Base-by-base conservation (phyloP, 2,113 vertebrate species). In the Gulo gulo region DNA sequence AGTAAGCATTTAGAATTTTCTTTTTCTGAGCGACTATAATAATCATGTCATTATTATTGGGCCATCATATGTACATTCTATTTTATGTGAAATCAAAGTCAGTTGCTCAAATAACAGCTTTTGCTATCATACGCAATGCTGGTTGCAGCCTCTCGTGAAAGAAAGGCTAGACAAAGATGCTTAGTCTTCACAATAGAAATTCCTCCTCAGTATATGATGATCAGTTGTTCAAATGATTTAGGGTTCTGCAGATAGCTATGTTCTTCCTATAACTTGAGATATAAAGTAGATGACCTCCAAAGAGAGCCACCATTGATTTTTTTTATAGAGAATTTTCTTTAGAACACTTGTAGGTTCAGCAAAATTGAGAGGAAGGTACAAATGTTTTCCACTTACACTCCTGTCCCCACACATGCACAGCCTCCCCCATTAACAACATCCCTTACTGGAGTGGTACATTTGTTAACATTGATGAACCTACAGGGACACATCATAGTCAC, bases 1-100 rank as follows among this genome's bases (percentile, higher is more conserved):
- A 95, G 78, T 29, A 97, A 96, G 73, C 91, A 55, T 93, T 97
- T 89, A 98, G 88, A 97, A 94, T 83, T 95, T 47, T 47, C 7
- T 45, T 50, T 88, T 92, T 91, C 36, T 69, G 39, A 80, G 63
- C 63, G 78, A 94, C 91, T 96, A 23, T 95, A 97, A 92, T 89
- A 97, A 97, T 47, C 81, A 76, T 79, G 36, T 69, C 82, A 94
- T 86, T 95, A 95, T 93, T 85, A 79, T 50, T 91, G 74, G 74
- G 57, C 84, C 11, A 8, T 96, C 79, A 31, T 63, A 71, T 55
- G 39, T 45, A 71, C 74, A 81, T 84, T 71, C 71, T 74, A 45
- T 79, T 95, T 97, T 87, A 82, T 83, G 3, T 81, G 82, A 94
- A 97, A 80, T 97, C 76, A 94, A 90, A 97, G 80, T 67, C 81